Evolutionary conservation across 1,140 invertebrate genomes (phyloP).

Genomic region (Cryptotermes secundus): DNA sequence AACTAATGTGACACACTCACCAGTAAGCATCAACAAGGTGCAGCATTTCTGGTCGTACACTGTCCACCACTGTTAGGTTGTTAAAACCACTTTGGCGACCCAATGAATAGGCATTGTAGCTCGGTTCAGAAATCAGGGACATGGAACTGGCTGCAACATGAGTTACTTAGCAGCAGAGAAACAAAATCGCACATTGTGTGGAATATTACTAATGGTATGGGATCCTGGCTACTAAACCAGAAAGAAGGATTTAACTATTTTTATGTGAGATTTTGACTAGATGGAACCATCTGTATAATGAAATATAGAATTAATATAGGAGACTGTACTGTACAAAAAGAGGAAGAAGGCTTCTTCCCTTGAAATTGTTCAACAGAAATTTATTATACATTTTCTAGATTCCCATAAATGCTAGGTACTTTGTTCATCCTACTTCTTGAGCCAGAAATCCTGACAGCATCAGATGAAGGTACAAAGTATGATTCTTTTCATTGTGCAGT

Average conservation of each 20-base stretch:
- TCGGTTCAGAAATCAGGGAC: slow-evolving; percentile 33
- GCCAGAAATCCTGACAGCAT: too few species aligned
- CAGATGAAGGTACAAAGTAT: too few species aligned
- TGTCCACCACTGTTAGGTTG: slow-evolving; percentile 74
- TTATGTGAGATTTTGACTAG: not conserved
- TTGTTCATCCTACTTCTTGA: too few species aligned
- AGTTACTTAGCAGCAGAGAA: not conserved
- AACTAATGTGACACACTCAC: slow-evolving; percentile 45
- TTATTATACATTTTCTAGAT: too few species aligned
- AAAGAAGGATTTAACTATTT: not conserved
- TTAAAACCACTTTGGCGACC: slow-evolving; percentile 42
- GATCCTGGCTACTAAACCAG: not conserved
- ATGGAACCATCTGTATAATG: not conserved
- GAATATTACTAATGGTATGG: not conserved
- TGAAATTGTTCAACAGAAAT: too few species aligned
- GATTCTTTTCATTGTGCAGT: too few species aligned
- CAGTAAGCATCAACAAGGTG: slow-evolving; percentile 70
- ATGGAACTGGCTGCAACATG: slow-evolving; percentile 9
- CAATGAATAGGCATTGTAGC: slow-evolving; percentile 37
- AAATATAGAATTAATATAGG: not conserved
- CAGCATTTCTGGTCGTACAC: slow-evolving; percentile 69
- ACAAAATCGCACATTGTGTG: not conserved
- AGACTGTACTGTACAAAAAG: not conserved
- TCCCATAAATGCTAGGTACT: too few species aligned
- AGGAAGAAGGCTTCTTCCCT: too few species aligned